These are phyloP conservation scores for Epinotia demarniana DNA, from an alignment of 2,888 invertebrate species.

Conservation along the genomic window DNA sequence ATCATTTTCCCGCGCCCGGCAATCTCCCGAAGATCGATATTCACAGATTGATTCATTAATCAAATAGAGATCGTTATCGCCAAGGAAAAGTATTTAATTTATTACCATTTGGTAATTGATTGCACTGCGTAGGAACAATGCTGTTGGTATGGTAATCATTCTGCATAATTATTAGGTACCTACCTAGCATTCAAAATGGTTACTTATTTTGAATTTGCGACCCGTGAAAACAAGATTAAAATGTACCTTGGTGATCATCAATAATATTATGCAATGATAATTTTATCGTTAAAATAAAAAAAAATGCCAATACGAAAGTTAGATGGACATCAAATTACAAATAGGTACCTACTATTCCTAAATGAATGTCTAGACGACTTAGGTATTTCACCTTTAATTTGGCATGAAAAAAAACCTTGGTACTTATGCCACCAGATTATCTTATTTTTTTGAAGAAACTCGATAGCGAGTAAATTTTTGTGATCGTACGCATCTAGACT, in stretches of 20 bases:
- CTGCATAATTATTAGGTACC: conserved; percentile 44
- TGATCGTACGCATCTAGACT: no score
- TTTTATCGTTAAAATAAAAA: not conserved
- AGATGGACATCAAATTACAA: not conserved
- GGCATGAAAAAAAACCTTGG: no score
- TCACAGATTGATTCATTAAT: conserved; percentile 78
- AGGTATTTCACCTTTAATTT: no score
- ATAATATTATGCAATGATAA: not conserved
- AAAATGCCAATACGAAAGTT: not conserved
- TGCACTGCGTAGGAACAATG: conserved; percentile 78
- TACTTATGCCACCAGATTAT: not conserved
- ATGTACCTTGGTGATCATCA: conserved; percentile 3
- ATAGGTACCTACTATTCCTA: not conserved
- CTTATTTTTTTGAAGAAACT: not conserved
- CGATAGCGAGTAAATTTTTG: no score
- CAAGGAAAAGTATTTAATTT: conserved; percentile 76
- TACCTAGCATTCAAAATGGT: conserved; percentile 30
- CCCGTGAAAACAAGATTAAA: conserved; percentile 21
- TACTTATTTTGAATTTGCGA: conserved; percentile 18
- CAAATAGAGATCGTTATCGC: conserved; percentile 72
- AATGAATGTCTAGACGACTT: not conserved
- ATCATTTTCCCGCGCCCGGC: conserved; percentile 64
- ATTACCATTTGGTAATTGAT: conserved; percentile 78
- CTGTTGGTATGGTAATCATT: conserved; percentile 56
- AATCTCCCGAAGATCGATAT: conserved; percentile 63